These are phyloP conservation scores for Nyctereutes procyonoides DNA, from an alignment of 2,113 vertebrate genomes.

Conservation along the genomic window DNA sequence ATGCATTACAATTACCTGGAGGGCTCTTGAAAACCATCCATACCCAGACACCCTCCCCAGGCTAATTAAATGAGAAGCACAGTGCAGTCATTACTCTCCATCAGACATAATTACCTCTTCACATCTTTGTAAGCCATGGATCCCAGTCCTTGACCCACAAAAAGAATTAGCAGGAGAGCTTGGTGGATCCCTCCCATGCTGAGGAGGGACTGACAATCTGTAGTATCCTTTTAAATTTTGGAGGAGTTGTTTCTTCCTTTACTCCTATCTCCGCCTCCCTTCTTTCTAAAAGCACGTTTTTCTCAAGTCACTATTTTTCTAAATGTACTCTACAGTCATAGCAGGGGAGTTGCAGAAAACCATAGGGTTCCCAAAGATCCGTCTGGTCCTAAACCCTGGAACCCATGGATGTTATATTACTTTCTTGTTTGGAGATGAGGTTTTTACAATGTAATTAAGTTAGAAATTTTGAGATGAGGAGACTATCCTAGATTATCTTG, in stretches of 20 bases:
- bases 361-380: neutral
- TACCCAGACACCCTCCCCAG: neutral
- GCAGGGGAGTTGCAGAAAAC: neutral
- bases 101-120: conserved; percentile 59
- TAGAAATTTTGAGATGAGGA: neutral
- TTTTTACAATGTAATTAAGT: conserved; percentile 3
- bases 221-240: conserved; percentile 18
- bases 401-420: neutral
- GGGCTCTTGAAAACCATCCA: conserved; percentile 65
- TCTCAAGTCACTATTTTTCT: conserved; percentile 39
- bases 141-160: conserved; percentile 47
- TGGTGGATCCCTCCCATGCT: neutral
- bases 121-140: conserved; percentile 13
- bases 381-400: neutral
- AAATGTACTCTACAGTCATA: neutral
- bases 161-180: conserved; percentile 51
- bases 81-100: neutral
- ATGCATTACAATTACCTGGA: conserved; percentile 62
- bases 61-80: conserved; percentile 47
- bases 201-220: neutral
- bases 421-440: conserved; percentile 18
- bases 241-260: conserved; percentile 17
- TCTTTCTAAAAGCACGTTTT: conserved; percentile 44
- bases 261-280: neutral
- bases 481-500: neutral